Conservation (phyloP, 2,113 vertebrate genomes). For the Sprattus sprattus region DNA sequence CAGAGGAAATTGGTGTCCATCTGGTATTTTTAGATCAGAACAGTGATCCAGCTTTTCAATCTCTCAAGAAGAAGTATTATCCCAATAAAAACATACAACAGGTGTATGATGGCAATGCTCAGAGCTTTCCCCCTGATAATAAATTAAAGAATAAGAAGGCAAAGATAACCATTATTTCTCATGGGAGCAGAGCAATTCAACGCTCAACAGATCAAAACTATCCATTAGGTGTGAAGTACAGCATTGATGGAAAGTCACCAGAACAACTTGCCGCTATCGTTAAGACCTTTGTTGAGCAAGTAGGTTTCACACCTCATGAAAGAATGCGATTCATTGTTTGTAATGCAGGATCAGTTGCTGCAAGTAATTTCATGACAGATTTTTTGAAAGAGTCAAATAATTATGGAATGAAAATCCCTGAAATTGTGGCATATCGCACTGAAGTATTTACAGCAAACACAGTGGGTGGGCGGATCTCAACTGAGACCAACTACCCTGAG, state of each 20-base stretch:
- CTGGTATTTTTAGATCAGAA: too few species aligned
- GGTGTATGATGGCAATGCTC: not conserved
- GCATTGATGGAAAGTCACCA: not conserved
- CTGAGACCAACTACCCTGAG: not conserved
- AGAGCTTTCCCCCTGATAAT: not conserved
- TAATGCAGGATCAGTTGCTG: not conserved
- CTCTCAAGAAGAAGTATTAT: not conserved
- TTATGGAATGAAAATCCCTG: not conserved
- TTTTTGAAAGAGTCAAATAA: not conserved
- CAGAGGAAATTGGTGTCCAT: not conserved
- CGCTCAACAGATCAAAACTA: not conserved
- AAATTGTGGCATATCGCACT: not conserved
- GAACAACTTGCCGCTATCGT: not conserved
- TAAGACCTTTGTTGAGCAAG: not conserved
- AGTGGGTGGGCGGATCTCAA: not conserved
- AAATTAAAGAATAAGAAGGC: not conserved
- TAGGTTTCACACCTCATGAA: not conserved
- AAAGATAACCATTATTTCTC: not conserved
- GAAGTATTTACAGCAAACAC: not conserved
- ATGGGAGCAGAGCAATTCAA: not conserved
- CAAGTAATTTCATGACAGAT: not conserved
- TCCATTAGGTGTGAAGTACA: not conserved
- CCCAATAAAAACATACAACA: not conserved
- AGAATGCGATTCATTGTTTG: not conserved
- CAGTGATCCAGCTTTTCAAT: not conserved